Evolutionary conservation across 2,797 vertebrate species (phyloP), one percentile per base, ranked within the genome.

Genomic region (Aeoliscus strigatus): DNA sequence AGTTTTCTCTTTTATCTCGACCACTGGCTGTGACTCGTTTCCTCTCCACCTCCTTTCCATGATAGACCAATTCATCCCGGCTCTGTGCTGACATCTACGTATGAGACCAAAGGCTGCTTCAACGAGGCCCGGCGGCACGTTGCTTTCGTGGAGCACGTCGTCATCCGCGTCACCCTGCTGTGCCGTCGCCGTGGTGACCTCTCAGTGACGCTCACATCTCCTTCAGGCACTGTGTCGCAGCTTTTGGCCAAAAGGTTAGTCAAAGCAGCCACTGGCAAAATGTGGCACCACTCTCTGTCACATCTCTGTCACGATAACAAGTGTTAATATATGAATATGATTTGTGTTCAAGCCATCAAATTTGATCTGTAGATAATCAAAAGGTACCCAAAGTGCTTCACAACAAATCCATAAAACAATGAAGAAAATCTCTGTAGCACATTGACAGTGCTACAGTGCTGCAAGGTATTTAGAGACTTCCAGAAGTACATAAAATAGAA

Each of bases 171-270:
- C 50, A 91, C 90, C 75, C 88, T 96, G 72, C 82, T 85, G 48
- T 94, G 95, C 53, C 72, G 90, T 52, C 87, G 83, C 29, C 92
- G 94, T 18, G 94, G 94, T 61, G 92, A 96, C 82, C 86, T 98
- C 80, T 91, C 92, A 71, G 88, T 98, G 69, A 89, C 88, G 27
- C 83, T 97, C 77, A 91, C 88, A 3, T 98, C 96, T 17, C 94
- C 93, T 42, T 87, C 88, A 1, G 94, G 94, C 83, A 97, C 94
- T 11, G 83, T 83, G 71, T 97, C 95, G n/a, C 90, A 92, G 73
- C 87, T 97, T 42, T 84, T 97, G 15, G 83, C 89, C 31, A 92
- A 91, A 85, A 93, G 94, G 94, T 98, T n/a, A n/a, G n/a, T n/a
- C n/a, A n/a, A n/a, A n/a, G n/a, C n/a, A n/a, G n/a, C n/a, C n/a